These are phyloP conservation scores for Orius laevigatus DNA, from an alignment of 1,140 invertebrate genomes.

Conservation along the genomic window DNA sequence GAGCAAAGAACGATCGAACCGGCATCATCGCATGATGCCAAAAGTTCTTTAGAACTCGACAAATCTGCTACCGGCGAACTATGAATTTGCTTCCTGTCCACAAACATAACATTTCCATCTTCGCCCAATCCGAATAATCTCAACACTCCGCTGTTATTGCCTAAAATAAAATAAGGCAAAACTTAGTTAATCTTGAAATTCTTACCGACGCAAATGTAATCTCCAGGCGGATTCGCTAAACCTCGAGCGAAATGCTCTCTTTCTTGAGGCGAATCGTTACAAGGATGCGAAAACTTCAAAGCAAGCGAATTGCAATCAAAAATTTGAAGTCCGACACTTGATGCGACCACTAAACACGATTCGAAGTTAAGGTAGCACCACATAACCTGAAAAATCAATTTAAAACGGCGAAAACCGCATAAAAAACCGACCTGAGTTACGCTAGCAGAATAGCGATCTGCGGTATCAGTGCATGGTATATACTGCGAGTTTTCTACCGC, in stretches of 20 bases:
- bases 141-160: conserved; percentile 21
- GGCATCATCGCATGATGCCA: conserved; percentile 22
- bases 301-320: conserved; percentile 20
- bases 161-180: conserved; percentile 12
- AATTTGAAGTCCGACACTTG: conserved; percentile 21
- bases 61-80: conserved; percentile 19
- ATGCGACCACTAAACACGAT: conserved; percentile 20
- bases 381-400: conserved; percentile 19
- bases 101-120: conserved; percentile 19
- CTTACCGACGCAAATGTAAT: conserved; percentile 21
- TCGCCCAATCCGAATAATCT: conserved; percentile 21
- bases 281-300: conserved; percentile 21
- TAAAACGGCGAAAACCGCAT: neutral
- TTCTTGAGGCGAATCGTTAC: conserved; percentile 14
- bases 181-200: neutral
- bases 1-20: conserved; percentile 20
- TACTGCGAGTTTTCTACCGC: conserved; percentile 18
- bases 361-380: conserved; percentile 21
- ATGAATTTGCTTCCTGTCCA: conserved; percentile 22
- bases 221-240: conserved; percentile 16
- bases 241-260: conserved; percentile 19
- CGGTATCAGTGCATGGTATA: conserved; percentile 17
- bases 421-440: conserved; percentile 18
- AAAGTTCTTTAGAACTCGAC: conserved; percentile 14
- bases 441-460: conserved; percentile 11